phyloP scores from a whole-genome alignment of 2,797 vertebrate genomes.

The Dryobates pubescens region DNA sequence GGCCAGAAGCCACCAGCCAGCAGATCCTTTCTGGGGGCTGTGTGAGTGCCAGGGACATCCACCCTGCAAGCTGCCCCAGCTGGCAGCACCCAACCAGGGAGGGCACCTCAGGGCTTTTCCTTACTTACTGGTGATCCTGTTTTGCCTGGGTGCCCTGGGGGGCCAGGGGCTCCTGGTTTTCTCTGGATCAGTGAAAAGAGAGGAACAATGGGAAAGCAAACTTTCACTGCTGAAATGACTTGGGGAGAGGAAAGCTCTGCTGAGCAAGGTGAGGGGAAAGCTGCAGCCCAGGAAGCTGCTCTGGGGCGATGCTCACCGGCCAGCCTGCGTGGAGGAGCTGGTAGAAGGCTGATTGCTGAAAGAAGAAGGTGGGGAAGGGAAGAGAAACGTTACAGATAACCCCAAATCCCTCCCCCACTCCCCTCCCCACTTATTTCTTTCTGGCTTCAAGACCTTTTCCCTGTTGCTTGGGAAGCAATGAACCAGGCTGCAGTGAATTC shows the following conservation, averaged over 20 bases:
- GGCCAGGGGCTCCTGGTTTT: slow-evolving; percentile 79
- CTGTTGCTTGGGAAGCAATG: background rate
- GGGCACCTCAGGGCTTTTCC: background rate
- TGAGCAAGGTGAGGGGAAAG: background rate
- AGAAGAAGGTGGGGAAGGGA: background rate
- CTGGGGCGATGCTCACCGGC: slow-evolving; percentile 84
- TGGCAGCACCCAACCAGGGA: rapidly evolving
- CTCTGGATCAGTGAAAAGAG: slow-evolving; percentile 73
- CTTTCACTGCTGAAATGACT: background rate
- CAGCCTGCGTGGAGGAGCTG: slow-evolving; percentile 86
- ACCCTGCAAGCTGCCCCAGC: background rate
- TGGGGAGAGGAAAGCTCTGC: background rate
- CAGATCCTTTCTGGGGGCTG: background rate
- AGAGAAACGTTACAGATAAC: background rate
- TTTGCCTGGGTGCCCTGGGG: slow-evolving; percentile 84
- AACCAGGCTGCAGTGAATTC: background rate
- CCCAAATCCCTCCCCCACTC: background rate
- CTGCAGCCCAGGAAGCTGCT: background rate
- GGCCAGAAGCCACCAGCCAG: background rate
- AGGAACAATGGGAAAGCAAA: background rate
- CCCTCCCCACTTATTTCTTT: background rate
- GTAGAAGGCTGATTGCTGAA: slow-evolving; percentile 86
- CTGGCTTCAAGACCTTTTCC: background rate
- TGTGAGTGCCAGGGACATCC: background rate
- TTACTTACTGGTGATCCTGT: slow-evolving; percentile 82